Percentiles rank a stretch among this genome's conserved stretches.
phyloP scores from a whole-genome alignment of 2,113 vertebrate genomes.

The Egretta garzetta region DNA sequence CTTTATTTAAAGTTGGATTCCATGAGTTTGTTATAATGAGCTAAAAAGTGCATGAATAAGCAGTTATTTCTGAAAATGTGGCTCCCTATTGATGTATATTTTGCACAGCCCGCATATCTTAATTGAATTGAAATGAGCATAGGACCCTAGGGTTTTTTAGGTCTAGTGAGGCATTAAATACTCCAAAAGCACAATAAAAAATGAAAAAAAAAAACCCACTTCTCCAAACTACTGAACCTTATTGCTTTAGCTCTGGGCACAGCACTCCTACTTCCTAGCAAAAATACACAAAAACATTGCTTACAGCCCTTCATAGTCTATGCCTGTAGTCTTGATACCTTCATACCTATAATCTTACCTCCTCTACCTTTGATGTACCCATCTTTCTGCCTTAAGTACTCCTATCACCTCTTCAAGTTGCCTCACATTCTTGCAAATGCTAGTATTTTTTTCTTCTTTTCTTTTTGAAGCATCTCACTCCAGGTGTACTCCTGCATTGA shows the following conservation, averaged over 20 bases:
- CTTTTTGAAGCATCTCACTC: not conserved
- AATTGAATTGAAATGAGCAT: conserved; percentile 70
- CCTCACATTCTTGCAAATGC: not conserved
- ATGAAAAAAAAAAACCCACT: not conserved
- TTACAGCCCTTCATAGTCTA: not conserved
- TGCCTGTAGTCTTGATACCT: not conserved
- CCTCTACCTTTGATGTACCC: not conserved
- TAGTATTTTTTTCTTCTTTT: not conserved
- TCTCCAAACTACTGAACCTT: not conserved
- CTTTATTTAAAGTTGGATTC: conserved; percentile 66
- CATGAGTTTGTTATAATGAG: conserved; percentile 60
- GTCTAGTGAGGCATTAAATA: conserved; percentile 68
- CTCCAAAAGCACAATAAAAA: conserved; percentile 56
- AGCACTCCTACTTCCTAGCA: not conserved
- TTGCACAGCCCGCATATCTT: conserved; percentile 63
- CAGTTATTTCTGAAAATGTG: conserved; percentile 69
- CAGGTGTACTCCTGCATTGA: not conserved
- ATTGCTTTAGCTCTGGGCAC: not conserved
- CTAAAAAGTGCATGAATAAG: conserved; percentile 64
- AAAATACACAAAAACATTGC: not conserved
- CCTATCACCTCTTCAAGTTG: not conserved
- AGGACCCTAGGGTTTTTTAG: conserved; percentile 56
- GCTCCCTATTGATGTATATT: conserved; percentile 64
- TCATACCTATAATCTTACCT: not conserved
- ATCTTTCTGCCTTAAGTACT: not conserved